Conservation (phyloP, 2,888 invertebrate genomes). For the Epinotia bilunana region DNA sequence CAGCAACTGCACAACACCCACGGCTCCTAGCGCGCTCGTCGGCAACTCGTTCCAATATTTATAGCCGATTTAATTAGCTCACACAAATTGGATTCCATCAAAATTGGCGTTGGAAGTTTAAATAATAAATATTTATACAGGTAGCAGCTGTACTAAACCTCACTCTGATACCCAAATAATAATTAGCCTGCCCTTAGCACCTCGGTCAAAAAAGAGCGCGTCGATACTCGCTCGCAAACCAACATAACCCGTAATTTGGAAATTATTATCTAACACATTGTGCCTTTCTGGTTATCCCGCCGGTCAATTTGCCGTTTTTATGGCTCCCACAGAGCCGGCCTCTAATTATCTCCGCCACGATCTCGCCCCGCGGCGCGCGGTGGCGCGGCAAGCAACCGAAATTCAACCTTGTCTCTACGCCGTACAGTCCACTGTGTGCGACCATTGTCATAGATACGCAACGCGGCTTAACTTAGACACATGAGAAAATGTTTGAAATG, state of each 20-base stretch:
- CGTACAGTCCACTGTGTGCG: slow-evolving; percentile 54
- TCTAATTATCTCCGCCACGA: slow-evolving; percentile 83
- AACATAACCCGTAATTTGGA: slow-evolving; percentile 84
- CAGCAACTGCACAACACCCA: slow-evolving; percentile 33
- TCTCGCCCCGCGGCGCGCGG: slow-evolving; percentile 73
- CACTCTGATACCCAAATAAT: slow-evolving; percentile 83
- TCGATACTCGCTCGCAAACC: slow-evolving; percentile 78
- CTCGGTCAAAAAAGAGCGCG: slow-evolving; percentile 78
- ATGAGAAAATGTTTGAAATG: slow-evolving; percentile 77
- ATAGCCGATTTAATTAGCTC: slow-evolving; percentile 62
- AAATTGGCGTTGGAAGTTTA: slow-evolving; percentile 79
- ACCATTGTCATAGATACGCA: slow-evolving; percentile 34
- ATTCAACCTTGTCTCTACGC: slow-evolving; percentile 51
- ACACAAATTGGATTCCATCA: slow-evolving; percentile 75
- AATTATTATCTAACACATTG: slow-evolving; percentile 85
- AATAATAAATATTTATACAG: slow-evolving; percentile 84
- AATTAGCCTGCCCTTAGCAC: slow-evolving; percentile 84
- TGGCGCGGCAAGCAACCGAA: slow-evolving; percentile 54
- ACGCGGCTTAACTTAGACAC: slow-evolving; percentile 67
- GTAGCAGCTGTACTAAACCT: slow-evolving; percentile 83
- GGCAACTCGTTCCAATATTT: slow-evolving; percentile 55
- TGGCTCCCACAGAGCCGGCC: slow-evolving; percentile 83
- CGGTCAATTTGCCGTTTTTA: slow-evolving; percentile 85
- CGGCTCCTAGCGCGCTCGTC: slow-evolving; percentile 38
- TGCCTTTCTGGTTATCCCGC: slow-evolving; percentile 85